Base-by-base conservation (phyloP, 1,140 invertebrate species). In the Drosophila bifasciata region DNA sequence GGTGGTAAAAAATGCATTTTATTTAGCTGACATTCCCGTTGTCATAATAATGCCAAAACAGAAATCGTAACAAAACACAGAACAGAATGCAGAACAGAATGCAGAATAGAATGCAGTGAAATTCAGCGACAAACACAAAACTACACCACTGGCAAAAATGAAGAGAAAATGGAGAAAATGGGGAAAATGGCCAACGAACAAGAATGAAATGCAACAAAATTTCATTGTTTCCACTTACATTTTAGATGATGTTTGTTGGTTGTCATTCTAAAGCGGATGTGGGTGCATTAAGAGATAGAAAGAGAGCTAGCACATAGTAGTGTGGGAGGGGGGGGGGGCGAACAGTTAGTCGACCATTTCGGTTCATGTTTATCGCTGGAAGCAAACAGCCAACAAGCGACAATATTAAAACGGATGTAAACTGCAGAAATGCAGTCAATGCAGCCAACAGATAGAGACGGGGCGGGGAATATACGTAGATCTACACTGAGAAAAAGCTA, bases 21-120 rank as follows among this genome's bases (percentile, higher is more conserved):
- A 51, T 51, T 51, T 17, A 51, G 36, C 49, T 19, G 49, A 51
- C 32, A 23, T 32, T 66, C 4, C 17, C 32, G 55, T 74, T 63
- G 67, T 71, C 67, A 64, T 56, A 64, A 75, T 72, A 75, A 71
- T 72, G 55, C 55, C 67, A 71, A 19, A 52, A 39, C 59, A 36
- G 32, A 36, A 36, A 36, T 36, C 32, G 32, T 36, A 36, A 5
- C 32, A 36, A 36, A 36, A 11, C 32, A 25, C 23, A 36, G 11
- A 36, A 2, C 32, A 5, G 11, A 36, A 36, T 13, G 4, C 19
- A 21, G 19, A 21, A 6, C 23, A 36, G 32, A 36, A 32, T 32
- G 9, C n/a, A n/a, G n/a, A n/a, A n/a, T n/a, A 21, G 19, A 21
- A 21, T 21, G 19, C 32, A 13, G 11, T 36, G 32, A 3, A 36